These are phyloP conservation scores for Colinus virginianus DNA, from an alignment of 2,113 vertebrate species.

Conservation along the genomic window DNA sequence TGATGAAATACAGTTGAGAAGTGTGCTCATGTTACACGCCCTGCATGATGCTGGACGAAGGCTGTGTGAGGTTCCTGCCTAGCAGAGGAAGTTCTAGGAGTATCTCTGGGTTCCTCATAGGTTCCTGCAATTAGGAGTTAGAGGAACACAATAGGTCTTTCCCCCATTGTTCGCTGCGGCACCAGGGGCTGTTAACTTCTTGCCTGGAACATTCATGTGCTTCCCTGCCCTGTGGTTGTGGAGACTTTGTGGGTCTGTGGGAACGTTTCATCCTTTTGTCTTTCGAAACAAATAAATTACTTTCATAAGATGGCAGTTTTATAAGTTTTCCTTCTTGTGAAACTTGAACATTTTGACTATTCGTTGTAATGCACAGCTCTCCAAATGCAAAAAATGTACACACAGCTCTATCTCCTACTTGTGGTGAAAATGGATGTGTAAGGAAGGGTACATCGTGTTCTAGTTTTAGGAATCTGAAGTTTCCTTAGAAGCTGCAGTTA, in stretches of 20 bases:
- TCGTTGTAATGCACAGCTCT: slow-evolving; percentile 28
- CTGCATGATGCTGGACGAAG: neutral
- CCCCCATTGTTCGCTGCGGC: slow-evolving; percentile 47
- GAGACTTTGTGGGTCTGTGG: slow-evolving; percentile 58
- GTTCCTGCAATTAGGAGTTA: neutral
- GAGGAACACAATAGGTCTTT: neutral
- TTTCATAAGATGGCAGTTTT: slow-evolving; percentile 68
- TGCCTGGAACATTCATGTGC: slow-evolving; percentile 59
- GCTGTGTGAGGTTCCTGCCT: neutral
- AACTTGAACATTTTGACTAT: slow-evolving; percentile 62
- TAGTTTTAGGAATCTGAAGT: neutral
- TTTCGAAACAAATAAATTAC: slow-evolving; percentile 69
- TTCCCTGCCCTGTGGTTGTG: slow-evolving; percentile 63
- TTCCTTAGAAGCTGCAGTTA: neutral
- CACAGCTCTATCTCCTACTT: neutral
- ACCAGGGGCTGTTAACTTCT: slow-evolving; percentile 48
- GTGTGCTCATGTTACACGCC: accelerated
- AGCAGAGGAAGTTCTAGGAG: neutral
- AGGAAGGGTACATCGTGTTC: neutral
- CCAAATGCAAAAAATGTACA: slow-evolving; percentile 23
- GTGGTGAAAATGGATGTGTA: neutral
- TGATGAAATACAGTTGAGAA: neutral
- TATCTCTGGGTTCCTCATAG: neutral
- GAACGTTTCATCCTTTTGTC: slow-evolving; percentile 69
- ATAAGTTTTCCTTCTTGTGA: slow-evolving; percentile 70